Percentiles rank a stretch among this genome's conserved stretches.
These are phyloP conservation scores for Crypturellus undulatus DNA, from an alignment of 2,113 vertebrate genomes.

Conservation along the genomic window DNA sequence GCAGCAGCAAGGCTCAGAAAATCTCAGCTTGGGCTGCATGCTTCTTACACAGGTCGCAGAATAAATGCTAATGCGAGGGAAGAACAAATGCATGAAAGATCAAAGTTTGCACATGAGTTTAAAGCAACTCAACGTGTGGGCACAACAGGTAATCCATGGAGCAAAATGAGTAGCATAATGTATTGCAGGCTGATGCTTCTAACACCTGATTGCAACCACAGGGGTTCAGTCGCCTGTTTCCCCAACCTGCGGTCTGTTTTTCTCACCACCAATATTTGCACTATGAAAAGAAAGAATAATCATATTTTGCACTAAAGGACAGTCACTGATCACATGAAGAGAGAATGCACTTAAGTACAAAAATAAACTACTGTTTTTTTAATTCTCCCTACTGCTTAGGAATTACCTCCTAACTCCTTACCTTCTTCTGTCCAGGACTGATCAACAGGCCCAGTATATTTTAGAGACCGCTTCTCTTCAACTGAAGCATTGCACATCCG, in stretches of 20 bases:
- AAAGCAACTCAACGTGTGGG: conserved; percentile 1
- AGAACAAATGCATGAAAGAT: not conserved
- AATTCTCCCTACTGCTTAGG: not conserved
- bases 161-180: not conserved
- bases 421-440: not conserved
- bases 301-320: not conserved
- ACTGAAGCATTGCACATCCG: fast-evolving
- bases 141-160: not conserved
- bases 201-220: not conserved
- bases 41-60: conserved; percentile 18
- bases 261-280: not conserved
- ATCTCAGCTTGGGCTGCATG: not conserved
- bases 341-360: not conserved
- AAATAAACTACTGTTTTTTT: not conserved
- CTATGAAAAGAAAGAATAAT: not conserved
- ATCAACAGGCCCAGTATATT: not conserved
- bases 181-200: not conserved
- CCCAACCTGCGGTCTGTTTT: not conserved
- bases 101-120: conserved; percentile 20
- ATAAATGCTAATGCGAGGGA: not conserved
- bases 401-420: not conserved
- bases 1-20: conserved; percentile 29
- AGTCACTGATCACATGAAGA: not conserved
- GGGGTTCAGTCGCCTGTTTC: not conserved
- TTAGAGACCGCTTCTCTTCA: not conserved